A percentile compares a stretch with the other conserved stretches of the same genome.
These are phyloP conservation scores for Patella pellucida DNA, from an alignment of 2,888 invertebrate species.

Conservation along the genomic window DNA sequence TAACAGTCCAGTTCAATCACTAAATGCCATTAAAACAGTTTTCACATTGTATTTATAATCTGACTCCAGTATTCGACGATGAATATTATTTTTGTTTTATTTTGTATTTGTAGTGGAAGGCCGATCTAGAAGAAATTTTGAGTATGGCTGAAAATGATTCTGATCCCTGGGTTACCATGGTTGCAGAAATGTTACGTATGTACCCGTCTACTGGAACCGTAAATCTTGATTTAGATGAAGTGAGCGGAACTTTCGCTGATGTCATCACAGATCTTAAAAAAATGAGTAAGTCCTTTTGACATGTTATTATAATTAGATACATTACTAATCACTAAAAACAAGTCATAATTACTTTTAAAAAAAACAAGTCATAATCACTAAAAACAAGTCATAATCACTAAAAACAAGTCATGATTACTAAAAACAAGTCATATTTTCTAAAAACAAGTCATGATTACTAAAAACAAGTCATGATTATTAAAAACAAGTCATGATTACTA, in stretches of 20 bases:
- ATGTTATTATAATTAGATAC: no score
- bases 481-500: no score
- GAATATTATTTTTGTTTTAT: not conserved
- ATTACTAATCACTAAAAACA: no score
- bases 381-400: no score
- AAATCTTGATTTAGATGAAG: conserved; percentile 91
- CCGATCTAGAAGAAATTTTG: conserved; percentile 93
- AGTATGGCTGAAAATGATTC: conserved; percentile 91
- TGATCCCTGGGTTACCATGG: conserved; percentile 97
- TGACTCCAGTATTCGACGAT: no score
- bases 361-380: not conserved
- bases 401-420: no score
- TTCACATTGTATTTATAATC: no score
- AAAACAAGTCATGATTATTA: no score
- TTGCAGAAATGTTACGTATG: conserved; percentile 94
- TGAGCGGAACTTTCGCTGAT: conserved; percentile 76
- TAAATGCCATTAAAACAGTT: no score
- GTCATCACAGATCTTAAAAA: conserved; percentile 86
- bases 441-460: no score
- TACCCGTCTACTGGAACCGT: conserved; percentile 90
- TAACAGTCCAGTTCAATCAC: no score
- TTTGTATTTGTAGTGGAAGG: conserved; percentile 84
- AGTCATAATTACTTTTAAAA: not conserved
- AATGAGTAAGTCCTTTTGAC: conserved; percentile 72
- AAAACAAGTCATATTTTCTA: no score